These are phyloP conservation scores for Dipodomys ordii DNA, from an alignment of 2,113 vertebrate species.

Conservation along the genomic window DNA sequence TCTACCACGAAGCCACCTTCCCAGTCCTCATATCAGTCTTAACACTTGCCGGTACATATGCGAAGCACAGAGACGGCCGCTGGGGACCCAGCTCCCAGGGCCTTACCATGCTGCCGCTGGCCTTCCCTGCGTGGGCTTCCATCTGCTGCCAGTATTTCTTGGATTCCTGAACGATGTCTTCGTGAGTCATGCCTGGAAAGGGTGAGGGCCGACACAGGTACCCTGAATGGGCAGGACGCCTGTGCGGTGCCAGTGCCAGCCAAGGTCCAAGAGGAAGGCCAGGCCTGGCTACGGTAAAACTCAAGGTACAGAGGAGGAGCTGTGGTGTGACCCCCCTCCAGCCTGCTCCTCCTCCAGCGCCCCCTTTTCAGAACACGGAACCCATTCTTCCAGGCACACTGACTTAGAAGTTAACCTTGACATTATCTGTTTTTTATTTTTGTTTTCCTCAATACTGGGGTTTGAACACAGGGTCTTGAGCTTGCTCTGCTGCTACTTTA, in stretches of 20 bases:
- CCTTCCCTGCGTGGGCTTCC: conserved; percentile 88
- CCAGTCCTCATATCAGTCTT: neutral
- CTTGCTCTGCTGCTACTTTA: too few relatives aligned
- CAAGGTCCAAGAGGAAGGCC: neutral
- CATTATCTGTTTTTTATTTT: neutral
- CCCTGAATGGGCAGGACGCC: neutral
- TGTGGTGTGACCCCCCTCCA: neutral
- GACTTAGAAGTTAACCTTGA: neutral
- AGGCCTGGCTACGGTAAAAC: neutral
- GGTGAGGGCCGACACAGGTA: neutral
- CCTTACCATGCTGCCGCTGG: conserved; percentile 89
- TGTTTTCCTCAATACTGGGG: too few relatives aligned
- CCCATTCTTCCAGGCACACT: neutral
- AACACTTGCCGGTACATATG: neutral
- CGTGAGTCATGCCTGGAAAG: conserved; percentile 91
- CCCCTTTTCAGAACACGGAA: neutral
- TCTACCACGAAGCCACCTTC: too few relatives aligned
- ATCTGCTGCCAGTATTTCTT: conserved; percentile 91
- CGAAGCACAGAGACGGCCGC: too few relatives aligned
- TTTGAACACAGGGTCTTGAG: too few relatives aligned
- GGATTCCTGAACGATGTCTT: conserved; percentile 95
- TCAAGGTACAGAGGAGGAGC: fast-evolving
- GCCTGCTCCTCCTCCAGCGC: neutral
- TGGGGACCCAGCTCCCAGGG: neutral
- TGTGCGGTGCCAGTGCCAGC: neutral